Conservation (phyloP, 92 coral and sea anemone species). For the Meandrina meandrites region DNA sequence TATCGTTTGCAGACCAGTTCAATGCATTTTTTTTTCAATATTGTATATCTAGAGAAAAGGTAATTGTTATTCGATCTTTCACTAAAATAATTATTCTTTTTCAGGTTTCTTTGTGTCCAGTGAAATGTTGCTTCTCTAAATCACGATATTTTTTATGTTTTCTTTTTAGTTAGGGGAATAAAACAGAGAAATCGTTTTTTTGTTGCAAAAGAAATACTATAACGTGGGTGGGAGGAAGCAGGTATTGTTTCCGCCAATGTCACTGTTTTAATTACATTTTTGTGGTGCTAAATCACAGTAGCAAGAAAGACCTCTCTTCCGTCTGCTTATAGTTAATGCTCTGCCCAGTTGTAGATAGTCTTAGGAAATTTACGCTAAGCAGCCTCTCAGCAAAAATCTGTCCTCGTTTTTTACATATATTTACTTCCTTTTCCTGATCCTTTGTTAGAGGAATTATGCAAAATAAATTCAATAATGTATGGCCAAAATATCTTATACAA, state of each 20-base stretch:
- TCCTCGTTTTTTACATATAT: background rate
- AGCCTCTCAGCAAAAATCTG: background rate
- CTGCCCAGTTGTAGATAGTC: background rate
- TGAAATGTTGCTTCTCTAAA: background rate
- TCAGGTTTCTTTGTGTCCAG: background rate
- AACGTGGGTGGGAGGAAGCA: background rate
- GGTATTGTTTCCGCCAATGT: background rate
- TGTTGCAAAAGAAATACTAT: background rate
- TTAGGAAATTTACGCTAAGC: background rate
- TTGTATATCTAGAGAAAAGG: background rate
- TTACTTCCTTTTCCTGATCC: background rate
- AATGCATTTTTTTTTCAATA: background rate
- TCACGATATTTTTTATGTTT: background rate
- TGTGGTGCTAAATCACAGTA: background rate
- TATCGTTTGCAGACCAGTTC: background rate
- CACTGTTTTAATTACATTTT: slow-evolving; percentile 11
- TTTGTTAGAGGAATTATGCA: background rate
- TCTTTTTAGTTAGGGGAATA: background rate
- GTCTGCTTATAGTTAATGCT: background rate
- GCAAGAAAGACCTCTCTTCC: background rate
- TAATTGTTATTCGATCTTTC: background rate
- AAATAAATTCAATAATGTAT: background rate
- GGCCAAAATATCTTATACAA: background rate
- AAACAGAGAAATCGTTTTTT: background rate
- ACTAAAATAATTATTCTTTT: background rate